A percentile compares a stretch with the other conserved stretches of the same genome.
These are phyloP conservation scores for Priocnemis perturbator DNA, from an alignment of 2,888 invertebrate species.

Conservation along the genomic window DNA sequence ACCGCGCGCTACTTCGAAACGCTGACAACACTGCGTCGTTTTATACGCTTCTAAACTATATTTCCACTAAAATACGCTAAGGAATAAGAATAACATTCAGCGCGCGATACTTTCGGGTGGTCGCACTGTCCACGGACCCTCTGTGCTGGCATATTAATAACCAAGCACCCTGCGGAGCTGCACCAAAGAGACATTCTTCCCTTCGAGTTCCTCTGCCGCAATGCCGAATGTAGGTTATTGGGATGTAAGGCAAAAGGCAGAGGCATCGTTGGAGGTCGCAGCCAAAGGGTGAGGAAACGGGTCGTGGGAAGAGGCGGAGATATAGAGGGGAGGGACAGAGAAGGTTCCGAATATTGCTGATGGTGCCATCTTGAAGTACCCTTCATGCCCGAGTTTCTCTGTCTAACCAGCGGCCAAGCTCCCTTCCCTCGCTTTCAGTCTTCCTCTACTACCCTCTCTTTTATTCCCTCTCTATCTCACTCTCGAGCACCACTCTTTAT, in stretches of 20 bases:
- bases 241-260: conserved; percentile 49
- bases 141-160: conserved; percentile 1
- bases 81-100: no score
- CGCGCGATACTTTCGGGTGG: no score
- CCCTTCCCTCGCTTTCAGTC: conserved; percentile 21
- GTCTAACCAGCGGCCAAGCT: conserved; percentile 51
- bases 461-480: conserved; percentile 6
- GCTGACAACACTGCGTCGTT: no score
- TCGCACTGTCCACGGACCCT: no score
- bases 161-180: background rate
- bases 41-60: no score
- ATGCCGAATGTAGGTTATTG: conserved; percentile 59
- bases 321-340: conserved; percentile 37
- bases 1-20: no score
- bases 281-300: conserved; percentile 30
- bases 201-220: conserved; percentile 14
- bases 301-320: conserved; percentile 31
- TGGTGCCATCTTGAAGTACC: conserved; percentile 62
- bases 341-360: conserved; percentile 69
- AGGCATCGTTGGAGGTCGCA: conserved; percentile 39
- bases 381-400: conserved; percentile 56
- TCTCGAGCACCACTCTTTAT: background rate
- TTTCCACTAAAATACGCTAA: no score
- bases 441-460: conserved; percentile 19
- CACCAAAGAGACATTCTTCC: background rate